Evolutionary conservation across 2,888 invertebrate genomes (phyloP).

Genomic region (Hyposoter dolosus): DNA sequence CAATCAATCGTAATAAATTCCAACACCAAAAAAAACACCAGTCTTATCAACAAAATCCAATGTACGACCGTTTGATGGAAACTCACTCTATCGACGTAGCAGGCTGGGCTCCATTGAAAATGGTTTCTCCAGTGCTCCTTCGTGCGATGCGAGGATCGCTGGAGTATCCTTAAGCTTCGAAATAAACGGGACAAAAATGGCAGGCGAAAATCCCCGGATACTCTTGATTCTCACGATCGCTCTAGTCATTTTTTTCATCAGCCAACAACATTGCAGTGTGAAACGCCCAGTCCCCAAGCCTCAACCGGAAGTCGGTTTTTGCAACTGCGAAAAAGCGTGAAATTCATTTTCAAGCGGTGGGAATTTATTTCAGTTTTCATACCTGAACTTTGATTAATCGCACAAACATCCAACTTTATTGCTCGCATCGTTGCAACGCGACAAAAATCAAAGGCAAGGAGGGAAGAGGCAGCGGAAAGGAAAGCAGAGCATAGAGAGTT

Average conservation of each 20-base stretch:
- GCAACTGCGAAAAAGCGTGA: too few species aligned
- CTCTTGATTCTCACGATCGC: neutral
- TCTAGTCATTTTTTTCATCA: neutral
- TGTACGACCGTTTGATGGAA: slow-evolving; percentile 74
- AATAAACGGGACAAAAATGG: neutral
- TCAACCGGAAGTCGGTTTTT: too few species aligned
- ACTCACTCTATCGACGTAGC: neutral
- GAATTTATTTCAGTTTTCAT: too few species aligned
- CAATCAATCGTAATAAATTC: neutral
- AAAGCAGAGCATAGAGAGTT: neutral
- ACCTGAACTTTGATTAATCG: too few species aligned
- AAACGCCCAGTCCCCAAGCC: too few species aligned
- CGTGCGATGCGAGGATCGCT: neutral
- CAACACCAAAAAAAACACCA: slow-evolving; percentile 56
- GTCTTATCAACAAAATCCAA: slow-evolving; percentile 67
- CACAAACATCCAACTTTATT: too few species aligned
- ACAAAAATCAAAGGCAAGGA: slow-evolving; percentile 26
- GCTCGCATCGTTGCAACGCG: neutral
- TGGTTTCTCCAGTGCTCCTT: neutral
- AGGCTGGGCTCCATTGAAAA: neutral
- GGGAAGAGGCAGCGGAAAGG: neutral
- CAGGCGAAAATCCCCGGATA: neutral
- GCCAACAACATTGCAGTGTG: neutral
- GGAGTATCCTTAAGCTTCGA: neutral
- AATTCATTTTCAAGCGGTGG: too few species aligned